A percentile compares a stretch with the other conserved stretches of the same genome.
Conservation (phyloP, 2,797 vertebrate species). For the Sitta carolinensis region DNA sequence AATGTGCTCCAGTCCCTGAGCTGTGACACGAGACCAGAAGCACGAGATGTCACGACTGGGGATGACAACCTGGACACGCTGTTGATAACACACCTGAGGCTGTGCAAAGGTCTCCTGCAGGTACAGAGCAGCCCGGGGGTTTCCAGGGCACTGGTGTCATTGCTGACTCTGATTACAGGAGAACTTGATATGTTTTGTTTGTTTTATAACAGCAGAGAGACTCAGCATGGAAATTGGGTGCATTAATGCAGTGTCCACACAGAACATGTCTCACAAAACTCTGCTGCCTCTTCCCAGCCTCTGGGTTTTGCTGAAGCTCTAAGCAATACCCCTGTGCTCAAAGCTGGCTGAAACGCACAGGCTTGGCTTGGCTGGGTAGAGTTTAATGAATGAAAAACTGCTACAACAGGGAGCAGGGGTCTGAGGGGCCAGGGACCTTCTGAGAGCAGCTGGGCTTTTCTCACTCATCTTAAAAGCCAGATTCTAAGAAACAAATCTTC, state of each 20-base stretch:
- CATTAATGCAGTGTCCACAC: accelerated
- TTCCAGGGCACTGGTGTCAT: not conserved
- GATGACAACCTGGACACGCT: slow-evolving; percentile 83
- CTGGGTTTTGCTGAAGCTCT: not conserved
- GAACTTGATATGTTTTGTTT: not conserved
- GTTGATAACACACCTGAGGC: slow-evolving; percentile 84
- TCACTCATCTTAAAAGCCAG: not conserved
- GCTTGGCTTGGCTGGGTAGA: not conserved
- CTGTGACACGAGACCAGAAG: slow-evolving; percentile 56
- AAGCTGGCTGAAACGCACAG: not conserved
- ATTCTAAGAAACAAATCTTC: not conserved
- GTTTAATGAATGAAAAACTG: not conserved
- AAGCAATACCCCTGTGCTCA: not conserved
- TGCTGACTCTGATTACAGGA: not conserved
- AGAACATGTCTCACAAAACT: not conserved
- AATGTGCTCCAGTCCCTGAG: slow-evolving; percentile 63
- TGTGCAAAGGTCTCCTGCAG: slow-evolving; percentile 85
- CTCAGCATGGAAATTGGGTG: not conserved
- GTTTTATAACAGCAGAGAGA: not conserved
- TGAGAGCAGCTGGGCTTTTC: not conserved
- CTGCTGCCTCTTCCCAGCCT: not conserved
- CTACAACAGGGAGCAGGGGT: accelerated
- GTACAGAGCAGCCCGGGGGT: slow-evolving; percentile 53
- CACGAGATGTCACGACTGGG: slow-evolving; percentile 80
- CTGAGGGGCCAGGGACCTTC: not conserved